These are phyloP conservation scores for Coturnix japonica DNA, from an alignment of 2,113 vertebrate genomes.

Conservation along the genomic window DNA sequence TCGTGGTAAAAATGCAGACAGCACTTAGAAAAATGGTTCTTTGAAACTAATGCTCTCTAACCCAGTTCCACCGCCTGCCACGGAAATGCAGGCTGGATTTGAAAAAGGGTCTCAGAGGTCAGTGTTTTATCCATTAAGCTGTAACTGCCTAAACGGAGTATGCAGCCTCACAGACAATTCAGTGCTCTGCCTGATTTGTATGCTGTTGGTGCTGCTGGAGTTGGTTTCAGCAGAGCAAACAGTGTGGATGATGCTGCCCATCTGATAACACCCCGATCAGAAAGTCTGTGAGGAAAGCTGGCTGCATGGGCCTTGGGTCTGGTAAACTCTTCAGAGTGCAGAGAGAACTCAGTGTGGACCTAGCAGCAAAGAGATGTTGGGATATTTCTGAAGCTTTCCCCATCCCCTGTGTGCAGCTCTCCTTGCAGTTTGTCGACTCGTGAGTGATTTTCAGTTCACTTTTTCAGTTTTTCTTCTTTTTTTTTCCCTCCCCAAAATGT, in stretches of 20 bases:
- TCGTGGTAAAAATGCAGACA: background rate
- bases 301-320: background rate
- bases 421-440: background rate
- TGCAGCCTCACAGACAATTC: background rate
- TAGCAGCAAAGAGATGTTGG: background rate
- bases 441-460: background rate
- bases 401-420: background rate
- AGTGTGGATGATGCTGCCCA: background rate
- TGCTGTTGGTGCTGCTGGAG: slow-evolving; percentile 18
- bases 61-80: background rate
- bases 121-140: slow-evolving; percentile 10
- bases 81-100: background rate
- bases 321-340: background rate
- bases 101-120: background rate
- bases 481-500: background rate
- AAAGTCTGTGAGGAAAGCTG: background rate
- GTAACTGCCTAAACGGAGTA: background rate
- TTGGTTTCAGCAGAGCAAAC: slow-evolving; percentile 25
- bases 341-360: background rate
- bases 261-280: slow-evolving; percentile 1
- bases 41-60: slow-evolving; percentile 3
- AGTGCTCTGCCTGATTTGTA: background rate
- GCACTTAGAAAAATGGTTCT: background rate
- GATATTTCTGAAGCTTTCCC: background rate
- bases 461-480: background rate